A percentile compares a stretch with the other conserved stretches of the same genome.
phyloP scores from a whole-genome alignment of 2,797 vertebrate genomes.

The Falco berigora region DNA sequence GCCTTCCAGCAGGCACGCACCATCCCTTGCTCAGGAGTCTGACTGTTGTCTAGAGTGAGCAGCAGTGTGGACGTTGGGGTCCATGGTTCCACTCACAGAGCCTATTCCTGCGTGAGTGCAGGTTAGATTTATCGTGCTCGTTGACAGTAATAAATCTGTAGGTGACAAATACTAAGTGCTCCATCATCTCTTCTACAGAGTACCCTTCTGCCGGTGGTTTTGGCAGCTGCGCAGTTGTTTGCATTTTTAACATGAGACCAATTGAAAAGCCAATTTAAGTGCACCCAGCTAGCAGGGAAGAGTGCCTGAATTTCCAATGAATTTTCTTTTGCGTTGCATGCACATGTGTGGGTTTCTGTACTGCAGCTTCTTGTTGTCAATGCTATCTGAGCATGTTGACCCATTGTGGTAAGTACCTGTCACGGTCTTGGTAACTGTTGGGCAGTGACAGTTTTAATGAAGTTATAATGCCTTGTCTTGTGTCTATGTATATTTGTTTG shows the following conservation, averaged over 20 bases:
- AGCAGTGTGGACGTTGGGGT: not conserved
- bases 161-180: not conserved
- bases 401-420: not conserved
- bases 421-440: not conserved
- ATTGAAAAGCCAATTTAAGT: conserved; percentile 47
- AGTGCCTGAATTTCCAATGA: conserved; percentile 32
- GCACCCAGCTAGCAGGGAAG: not conserved
- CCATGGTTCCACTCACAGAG: not conserved
- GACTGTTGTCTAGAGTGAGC: not conserved
- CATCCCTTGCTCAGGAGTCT: not conserved
- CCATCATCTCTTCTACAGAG: not conserved
- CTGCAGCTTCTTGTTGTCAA: not conserved
- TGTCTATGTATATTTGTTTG: not conserved
- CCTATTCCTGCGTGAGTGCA: accelerated
- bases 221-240: conserved; percentile 28
- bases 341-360: not conserved
- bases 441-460: not conserved
- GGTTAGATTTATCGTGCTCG: not conserved
- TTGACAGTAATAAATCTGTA: not conserved
- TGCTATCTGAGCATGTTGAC: not conserved
- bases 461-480: not conserved
- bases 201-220: not conserved
- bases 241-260: conserved; percentile 12
- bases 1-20: not conserved
- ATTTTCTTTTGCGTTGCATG: not conserved